Percentiles rank a stretch among this genome's conserved stretches.
Evolutionary conservation across 2,888 invertebrate genomes (phyloP).

Genomic region (Ecdyonurus torrentis): DNA sequence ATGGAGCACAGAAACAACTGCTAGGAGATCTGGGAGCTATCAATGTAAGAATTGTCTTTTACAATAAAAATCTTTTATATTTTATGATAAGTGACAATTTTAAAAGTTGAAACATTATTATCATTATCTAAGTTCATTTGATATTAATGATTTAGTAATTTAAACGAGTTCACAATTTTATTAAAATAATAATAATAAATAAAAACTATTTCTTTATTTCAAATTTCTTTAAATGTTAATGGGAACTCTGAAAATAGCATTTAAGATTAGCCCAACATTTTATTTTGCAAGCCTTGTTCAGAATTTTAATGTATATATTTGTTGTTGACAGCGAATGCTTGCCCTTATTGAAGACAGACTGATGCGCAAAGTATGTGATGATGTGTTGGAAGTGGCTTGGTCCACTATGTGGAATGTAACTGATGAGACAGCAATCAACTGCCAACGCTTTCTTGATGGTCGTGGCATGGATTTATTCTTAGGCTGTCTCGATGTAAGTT

Average conservation of each 20-base stretch:
- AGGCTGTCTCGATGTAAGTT: constrained; percentile 64
- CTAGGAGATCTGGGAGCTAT: constrained; percentile 83
- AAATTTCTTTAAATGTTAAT: too few relatives aligned
- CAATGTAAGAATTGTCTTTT: constrained; percentile 48
- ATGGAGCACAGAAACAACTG: constrained; percentile 78
- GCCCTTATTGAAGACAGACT: constrained; percentile 69
- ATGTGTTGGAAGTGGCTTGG: constrained; percentile 95
- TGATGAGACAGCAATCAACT: constrained; percentile 91
- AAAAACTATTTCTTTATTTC: background rate
- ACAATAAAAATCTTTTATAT: too few relatives aligned
- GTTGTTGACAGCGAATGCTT: constrained; percentile 56
- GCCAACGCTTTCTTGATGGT: constrained; percentile 72
- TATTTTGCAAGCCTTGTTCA: background rate
- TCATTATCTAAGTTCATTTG: too few relatives aligned
- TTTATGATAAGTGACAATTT: too few relatives aligned
- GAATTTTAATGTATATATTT: background rate
- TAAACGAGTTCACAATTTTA: background rate
- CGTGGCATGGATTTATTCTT: constrained; percentile 83
- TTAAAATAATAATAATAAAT: background rate
- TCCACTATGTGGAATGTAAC: constrained; percentile 99
- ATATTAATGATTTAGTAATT: background rate
- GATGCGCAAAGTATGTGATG: constrained; percentile 65
- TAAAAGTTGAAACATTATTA: too few relatives aligned
- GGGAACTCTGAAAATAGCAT: too few relatives aligned
- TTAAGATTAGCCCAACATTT: too few relatives aligned